phyloP scores from a whole-genome alignment of 2,888 invertebrate genomes.

The Mesoligia furuncula region DNA sequence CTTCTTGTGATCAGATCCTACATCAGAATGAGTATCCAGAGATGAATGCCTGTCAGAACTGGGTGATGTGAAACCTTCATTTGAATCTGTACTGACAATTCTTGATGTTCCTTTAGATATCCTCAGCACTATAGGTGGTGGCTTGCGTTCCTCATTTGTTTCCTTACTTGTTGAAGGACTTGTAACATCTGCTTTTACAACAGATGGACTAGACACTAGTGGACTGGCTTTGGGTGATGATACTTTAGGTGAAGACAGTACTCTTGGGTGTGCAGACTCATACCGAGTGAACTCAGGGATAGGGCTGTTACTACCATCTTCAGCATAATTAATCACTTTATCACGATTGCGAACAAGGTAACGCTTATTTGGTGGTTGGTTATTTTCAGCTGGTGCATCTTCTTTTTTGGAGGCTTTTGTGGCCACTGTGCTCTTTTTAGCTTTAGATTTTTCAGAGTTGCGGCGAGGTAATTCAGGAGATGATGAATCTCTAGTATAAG shows the following conservation, averaged over 20 bases:
- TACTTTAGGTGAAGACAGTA: slow-evolving; percentile 76
- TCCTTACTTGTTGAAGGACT: slow-evolving; percentile 89
- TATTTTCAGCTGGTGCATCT: slow-evolving; percentile 80
- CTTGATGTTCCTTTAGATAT: slow-evolving; percentile 95
- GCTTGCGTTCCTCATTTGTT: slow-evolving; percentile 87
- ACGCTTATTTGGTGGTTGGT: slow-evolving; percentile 88
- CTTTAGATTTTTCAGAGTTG: slow-evolving; percentile 84
- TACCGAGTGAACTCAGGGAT: slow-evolving; percentile 86
- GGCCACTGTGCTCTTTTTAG: slow-evolving; percentile 83
- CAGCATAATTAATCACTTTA: slow-evolving; percentile 92
- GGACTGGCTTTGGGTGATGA: slow-evolving; percentile 87
- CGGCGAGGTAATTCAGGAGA: slow-evolving; percentile 87
- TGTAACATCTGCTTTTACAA: slow-evolving; percentile 81
- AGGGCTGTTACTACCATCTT: slow-evolving; percentile 90
- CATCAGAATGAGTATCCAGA: slow-evolving; percentile 85
- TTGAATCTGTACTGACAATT: slow-evolving; percentile 92
- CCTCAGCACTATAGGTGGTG: slow-evolving; percentile 96
- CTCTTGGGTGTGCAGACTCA: slow-evolving; percentile 75
- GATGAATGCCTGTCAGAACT: slow-evolving; percentile 88
- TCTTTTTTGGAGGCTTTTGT: slow-evolving; percentile 87
- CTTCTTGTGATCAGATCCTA: slow-evolving; percentile 84
- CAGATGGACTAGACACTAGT: slow-evolving; percentile 81
- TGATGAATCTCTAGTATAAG: slow-evolving; percentile 86
- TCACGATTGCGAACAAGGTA: slow-evolving; percentile 90
- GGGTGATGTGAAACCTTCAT: slow-evolving; percentile 91